phyloP scores from a whole-genome alignment of 2,113 vertebrate genomes.

The Equus przewalskii region DNA sequence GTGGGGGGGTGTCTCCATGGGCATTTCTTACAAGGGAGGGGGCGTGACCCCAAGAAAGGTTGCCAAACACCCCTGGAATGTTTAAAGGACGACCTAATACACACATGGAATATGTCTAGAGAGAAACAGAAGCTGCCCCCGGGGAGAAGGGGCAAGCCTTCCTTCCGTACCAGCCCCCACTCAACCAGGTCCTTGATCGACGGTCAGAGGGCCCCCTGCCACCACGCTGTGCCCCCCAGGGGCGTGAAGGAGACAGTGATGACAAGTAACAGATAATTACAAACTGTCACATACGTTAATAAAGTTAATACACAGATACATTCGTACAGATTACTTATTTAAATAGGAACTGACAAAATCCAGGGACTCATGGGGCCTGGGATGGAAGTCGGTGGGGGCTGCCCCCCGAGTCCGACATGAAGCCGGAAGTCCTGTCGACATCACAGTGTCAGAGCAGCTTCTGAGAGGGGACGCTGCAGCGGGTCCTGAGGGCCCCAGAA shows the following conservation, averaged over 20 bases:
- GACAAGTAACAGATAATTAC: not conserved
- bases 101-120: not conserved
- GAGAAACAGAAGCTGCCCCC: not conserved
- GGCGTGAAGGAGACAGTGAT: not conserved
- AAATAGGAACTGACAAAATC: not conserved
- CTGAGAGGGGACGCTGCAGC: not conserved
- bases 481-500: not conserved
- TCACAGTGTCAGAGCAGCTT: not conserved
- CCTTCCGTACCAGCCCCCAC: not conserved
- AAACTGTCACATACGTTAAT: too few species aligned
- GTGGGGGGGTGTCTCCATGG: not conserved
- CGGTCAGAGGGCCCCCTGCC: not conserved
- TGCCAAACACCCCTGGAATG: not conserved
- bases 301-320: not conserved
- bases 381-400: not conserved
- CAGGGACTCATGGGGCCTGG: not conserved
- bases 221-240: not conserved
- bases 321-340: not conserved
- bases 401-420: not conserved
- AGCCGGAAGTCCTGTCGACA: fast-evolving
- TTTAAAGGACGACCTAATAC: too few species aligned
- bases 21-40: not conserved
- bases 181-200: not conserved
- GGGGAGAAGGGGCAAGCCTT: not conserved
- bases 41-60: not conserved